Base-by-base conservation (phyloP, 2,888 invertebrate genomes). In the Eupeodes latifasciatus region DNA sequence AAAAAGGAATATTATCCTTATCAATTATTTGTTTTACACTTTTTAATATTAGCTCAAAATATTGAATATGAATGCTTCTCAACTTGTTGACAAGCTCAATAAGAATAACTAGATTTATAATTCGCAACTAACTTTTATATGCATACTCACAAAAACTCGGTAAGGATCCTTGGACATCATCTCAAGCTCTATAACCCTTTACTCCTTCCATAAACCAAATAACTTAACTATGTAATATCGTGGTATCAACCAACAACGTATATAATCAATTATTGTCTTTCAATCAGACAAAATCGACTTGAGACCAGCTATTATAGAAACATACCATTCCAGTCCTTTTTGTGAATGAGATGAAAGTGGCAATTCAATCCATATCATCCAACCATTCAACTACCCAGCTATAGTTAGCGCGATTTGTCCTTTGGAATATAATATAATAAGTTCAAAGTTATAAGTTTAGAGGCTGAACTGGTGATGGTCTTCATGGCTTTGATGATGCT, bases 251-350 rank as follows among this genome's bases (percentile, higher is more conserved):
- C 27, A 51, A 12, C 19, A 19, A 19, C 16, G 19, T 7, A 55
- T 14, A 27, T 2, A 27, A 55, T 55, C 47, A 49, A 76, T 71
- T 76, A 79, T 82, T 84, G 67, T 72, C 84, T 84, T 72, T 49
- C 84, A 87, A 87, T 84, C 84, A 84, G 55, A 66, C 79, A 87
- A 87, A 84, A 80, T 79, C 84, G 66, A 76, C 87, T 84, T 80
- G 84, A 80, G 66, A 72, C 84, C 51, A 72, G 47, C 80, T 34
- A 69, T 66, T 12, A 64, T 47, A 69, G 69, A 55, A 53, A 53
- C 69, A 66, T 55, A 55, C 72, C 16, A 55, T 76, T 44, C 76
- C 72, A 49, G n/a, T 51, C 79, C 27, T 27, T 67, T 78, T 71
- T 75, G 62, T 78, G 47, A 72, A 16, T 47, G 34, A 61, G 49